Percentiles rank a stretch among this genome's conserved stretches.
Evolutionary conservation across 2,113 vertebrate genomes (phyloP).

Genomic region (Etia nguti): DNA sequence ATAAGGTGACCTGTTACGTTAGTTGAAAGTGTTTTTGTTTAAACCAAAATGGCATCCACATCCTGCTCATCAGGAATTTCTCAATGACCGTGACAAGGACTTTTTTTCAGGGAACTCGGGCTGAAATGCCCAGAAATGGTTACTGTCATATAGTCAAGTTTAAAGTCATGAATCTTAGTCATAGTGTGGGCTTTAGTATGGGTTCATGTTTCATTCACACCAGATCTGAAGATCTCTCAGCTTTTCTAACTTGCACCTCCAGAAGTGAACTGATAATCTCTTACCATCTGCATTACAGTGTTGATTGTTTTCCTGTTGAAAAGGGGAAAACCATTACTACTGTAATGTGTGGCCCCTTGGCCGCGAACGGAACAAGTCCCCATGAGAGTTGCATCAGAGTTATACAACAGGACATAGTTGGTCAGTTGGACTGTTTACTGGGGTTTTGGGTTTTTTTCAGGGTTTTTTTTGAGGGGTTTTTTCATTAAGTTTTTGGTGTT

Average conservation of each 20-base stretch:
- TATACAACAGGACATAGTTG: not conserved
- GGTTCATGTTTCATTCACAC: not conserved
- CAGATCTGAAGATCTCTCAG: not conserved
- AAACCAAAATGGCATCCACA: not conserved
- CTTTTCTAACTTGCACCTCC: not conserved
- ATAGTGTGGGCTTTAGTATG: not conserved
- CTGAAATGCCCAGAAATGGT: not conserved
- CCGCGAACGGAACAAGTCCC: not conserved
- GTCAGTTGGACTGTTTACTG: not conserved
- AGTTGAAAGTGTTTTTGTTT: not conserved
- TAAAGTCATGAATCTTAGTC: not conserved
- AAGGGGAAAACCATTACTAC: not conserved
- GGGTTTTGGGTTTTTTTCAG: not conserved
- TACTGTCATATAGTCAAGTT: not conserved
- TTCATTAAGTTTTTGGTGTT: not conserved
- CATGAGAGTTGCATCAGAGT: not conserved
- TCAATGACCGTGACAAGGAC: not conserved
- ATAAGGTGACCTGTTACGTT: not conserved
- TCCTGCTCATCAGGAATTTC: not conserved
- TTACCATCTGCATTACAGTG: not conserved
- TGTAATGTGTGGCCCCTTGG: not conserved
- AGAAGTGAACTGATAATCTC: not conserved
- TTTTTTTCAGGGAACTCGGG: not conserved
- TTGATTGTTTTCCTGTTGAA: not conserved
- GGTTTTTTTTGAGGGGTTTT: not conserved